Percentiles rank a stretch among this genome's conserved stretches.
These are phyloP conservation scores for Cylas formicarius DNA, from an alignment of 1,140 invertebrate species.

Conservation along the genomic window DNA sequence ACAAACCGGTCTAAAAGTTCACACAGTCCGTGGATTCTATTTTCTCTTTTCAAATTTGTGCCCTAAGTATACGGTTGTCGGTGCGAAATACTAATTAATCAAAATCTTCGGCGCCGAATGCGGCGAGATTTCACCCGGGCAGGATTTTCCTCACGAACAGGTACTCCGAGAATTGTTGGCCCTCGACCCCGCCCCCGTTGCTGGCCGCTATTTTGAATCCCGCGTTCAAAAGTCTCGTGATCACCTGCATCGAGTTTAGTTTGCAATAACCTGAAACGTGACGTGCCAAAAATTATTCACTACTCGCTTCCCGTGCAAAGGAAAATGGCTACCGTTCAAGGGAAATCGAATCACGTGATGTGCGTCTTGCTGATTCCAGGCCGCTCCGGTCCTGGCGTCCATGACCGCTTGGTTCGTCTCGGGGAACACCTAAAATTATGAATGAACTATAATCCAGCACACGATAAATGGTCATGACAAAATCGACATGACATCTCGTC, in stretches of 20 bases:
- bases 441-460: too few species aligned
- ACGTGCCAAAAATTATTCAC: slow-evolving; percentile 36
- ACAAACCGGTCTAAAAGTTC: too few species aligned
- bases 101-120: too few species aligned
- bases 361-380: slow-evolving; percentile 78
- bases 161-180: slow-evolving; percentile 89
- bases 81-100: too few species aligned
- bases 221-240: slow-evolving; percentile 78
- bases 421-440: slow-evolving; percentile 64
- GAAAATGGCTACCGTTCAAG: slow-evolving; percentile 52
- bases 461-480: too few species aligned
- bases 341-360: slow-evolving; percentile 84
- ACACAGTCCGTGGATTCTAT: too few species aligned
- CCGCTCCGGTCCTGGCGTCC: slow-evolving; percentile 69
- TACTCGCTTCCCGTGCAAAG: too few species aligned
- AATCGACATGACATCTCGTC: too few species aligned
- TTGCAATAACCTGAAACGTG: slow-evolving; percentile 65
- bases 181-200: slow-evolving; percentile 82
- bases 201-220: slow-evolving; percentile 76
- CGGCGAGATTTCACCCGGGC: slow-evolving; percentile 44
- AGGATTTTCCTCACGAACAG: slow-evolving; percentile 64
- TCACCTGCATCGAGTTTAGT: slow-evolving; percentile 83
- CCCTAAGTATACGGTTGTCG: too few species aligned
- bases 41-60: too few species aligned
- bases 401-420: slow-evolving; percentile 79